A percentile compares a stretch with the other conserved stretches of the same genome.
phyloP scores from a whole-genome alignment of 2,888 invertebrate genomes.

The Synergus japonicus region DNA sequence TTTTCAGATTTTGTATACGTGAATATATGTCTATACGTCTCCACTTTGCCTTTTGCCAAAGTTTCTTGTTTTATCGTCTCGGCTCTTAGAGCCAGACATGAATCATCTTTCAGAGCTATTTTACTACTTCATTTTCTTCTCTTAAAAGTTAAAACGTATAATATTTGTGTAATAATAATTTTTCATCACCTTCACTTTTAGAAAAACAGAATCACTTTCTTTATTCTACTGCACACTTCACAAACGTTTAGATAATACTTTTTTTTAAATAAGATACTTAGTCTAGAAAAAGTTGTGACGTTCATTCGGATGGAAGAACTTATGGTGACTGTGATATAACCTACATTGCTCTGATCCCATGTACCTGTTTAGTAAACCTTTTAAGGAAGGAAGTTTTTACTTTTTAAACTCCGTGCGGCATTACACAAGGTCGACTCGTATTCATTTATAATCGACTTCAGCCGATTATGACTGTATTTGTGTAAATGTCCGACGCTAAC shows the following conservation, averaged over 20 bases:
- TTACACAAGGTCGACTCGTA: constrained; percentile 55
- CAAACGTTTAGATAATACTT: not conserved
- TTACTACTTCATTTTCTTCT: not conserved
- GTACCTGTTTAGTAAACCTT: constrained; percentile 54
- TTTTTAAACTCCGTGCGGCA: constrained; percentile 52
- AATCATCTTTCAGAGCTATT: constrained; percentile 7
- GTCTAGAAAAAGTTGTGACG: not conserved
- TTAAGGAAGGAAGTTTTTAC: constrained; percentile 60
- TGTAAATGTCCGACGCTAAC: not conserved
- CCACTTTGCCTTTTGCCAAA: not conserved
- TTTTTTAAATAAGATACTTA: constrained; percentile 6
- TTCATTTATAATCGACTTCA: constrained; percentile 39
- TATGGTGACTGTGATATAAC: constrained; percentile 51
- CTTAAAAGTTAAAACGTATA: not conserved
- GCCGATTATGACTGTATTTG: not conserved
- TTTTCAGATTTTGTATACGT: not conserved
- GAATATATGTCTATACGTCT: not conserved
- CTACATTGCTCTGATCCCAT: constrained; percentile 60
- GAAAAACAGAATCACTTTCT: not conserved
- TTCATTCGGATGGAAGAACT: constrained; percentile 15
- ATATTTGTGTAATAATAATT: not conserved
- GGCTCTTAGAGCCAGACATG: not conserved
- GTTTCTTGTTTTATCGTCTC: not conserved
- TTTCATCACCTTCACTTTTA: not conserved
- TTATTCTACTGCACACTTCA: not conserved